A percentile compares a stretch with the other conserved stretches of the same genome.
Evolutionary conservation across 1,140 invertebrate species (phyloP).

Genomic region (Ephestia elutella): DNA sequence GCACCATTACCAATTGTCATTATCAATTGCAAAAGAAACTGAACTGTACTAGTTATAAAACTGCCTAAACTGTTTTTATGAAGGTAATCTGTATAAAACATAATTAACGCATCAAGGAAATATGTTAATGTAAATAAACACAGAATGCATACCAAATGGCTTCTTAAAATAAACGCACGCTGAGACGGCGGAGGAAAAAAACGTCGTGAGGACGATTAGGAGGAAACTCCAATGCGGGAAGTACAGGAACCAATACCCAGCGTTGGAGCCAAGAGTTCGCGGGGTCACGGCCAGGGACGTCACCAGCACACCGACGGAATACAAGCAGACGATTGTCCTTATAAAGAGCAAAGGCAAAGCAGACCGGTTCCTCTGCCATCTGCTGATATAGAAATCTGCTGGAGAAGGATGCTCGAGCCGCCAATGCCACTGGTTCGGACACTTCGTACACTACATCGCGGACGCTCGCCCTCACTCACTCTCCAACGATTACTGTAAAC

Average conservation of each 20-base stretch:
- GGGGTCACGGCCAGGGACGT: slow-evolving; percentile 20
- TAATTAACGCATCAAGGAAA: not conserved
- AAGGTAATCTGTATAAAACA: not conserved
- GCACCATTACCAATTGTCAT: too few relatives aligned
- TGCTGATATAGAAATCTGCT: slow-evolving; percentile 39
- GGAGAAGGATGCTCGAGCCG: slow-evolving; percentile 33
- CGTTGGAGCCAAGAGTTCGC: slow-evolving; percentile 22
- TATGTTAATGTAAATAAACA: not conserved
- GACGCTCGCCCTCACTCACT: slow-evolving; percentile 13
- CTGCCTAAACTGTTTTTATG: not conserved
- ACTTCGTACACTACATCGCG: slow-evolving; percentile 16
- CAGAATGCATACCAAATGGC: slow-evolving; percentile 31
- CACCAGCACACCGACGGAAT: slow-evolving; percentile 25
- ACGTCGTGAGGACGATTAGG: slow-evolving; percentile 62
- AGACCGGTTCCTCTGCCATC: slow-evolving; percentile 35
- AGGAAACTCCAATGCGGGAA: slow-evolving; percentile 79
- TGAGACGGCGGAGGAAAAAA: slow-evolving; percentile 59
- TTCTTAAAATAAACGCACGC: slow-evolving; percentile 53
- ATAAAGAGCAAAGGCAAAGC: slow-evolving; percentile 27
- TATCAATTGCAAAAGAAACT: too few relatives aligned
- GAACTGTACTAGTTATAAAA: too few relatives aligned
- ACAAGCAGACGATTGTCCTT: slow-evolving; percentile 31
- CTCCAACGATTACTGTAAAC: slow-evolving; percentile 13
- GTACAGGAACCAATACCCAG: slow-evolving; percentile 77
- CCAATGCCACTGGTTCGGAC: slow-evolving; percentile 26